Conservation (phyloP, 2,888 invertebrate genomes). For the Mamestra brassicae region DNA sequence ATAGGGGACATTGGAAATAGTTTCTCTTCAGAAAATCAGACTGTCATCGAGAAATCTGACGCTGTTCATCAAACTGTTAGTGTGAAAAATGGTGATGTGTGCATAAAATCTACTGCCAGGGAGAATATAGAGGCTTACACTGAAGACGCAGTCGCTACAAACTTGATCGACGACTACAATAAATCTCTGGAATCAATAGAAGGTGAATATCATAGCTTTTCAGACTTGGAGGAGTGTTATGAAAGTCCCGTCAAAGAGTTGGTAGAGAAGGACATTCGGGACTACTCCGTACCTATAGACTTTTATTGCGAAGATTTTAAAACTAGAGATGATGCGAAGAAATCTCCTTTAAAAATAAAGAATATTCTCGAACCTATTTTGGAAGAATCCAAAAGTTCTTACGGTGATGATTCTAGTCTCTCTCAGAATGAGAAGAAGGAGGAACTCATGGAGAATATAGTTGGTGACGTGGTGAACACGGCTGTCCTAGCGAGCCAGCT, state of each 20-base stretch:
- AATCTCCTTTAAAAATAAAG: constrained; percentile 77
- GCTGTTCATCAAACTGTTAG: constrained; percentile 33
- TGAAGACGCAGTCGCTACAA: constrained; percentile 68
- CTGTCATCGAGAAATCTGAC: constrained; percentile 75
- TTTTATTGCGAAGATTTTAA: constrained; percentile 85
- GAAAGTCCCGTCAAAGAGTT: constrained; percentile 87
- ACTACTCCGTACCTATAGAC: constrained; percentile 87
- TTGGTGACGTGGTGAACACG: constrained; percentile 45
- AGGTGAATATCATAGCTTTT: constrained; percentile 88
- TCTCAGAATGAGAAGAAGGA: constrained; percentile 63
- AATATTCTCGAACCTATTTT: constrained; percentile 84
- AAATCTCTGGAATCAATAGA: constrained; percentile 76
- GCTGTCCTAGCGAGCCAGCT: constrained; percentile 55
- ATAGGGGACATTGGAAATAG: constrained; percentile 80
- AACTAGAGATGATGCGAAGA: constrained; percentile 73
- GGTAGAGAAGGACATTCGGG: constrained; percentile 87
- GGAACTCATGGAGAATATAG: constrained; percentile 35
- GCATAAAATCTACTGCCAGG: constrained; percentile 33
- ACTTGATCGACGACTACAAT: constrained; percentile 66
- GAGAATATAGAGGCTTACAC: constrained; percentile 56
- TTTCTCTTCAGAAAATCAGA: constrained; percentile 80
- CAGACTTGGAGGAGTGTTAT: constrained; percentile 83
- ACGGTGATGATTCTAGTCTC: constrained; percentile 78
- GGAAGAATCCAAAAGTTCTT: constrained; percentile 87
- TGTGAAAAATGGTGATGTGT: constrained; percentile 20